Percentiles rank a stretch among this genome's conserved stretches.
Conservation (phyloP, 1,140 invertebrate species). For the Zaprionus inermis region DNA sequence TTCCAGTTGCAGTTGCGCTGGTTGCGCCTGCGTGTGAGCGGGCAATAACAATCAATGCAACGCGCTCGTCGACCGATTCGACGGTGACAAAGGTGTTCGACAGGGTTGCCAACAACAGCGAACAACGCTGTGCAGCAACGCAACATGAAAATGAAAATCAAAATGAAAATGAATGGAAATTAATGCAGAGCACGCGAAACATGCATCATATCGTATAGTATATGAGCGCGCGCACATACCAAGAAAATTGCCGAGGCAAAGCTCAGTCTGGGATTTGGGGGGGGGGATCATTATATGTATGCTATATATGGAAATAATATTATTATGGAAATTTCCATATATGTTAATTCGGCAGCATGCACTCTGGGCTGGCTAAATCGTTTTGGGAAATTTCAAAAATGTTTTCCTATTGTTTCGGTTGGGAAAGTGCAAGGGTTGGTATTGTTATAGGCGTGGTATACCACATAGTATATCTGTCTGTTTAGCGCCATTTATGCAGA, state of each 20-base stretch:
- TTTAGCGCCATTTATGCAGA: too few relatives aligned
- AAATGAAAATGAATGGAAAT: conserved; percentile 48
- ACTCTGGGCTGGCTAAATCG: not conserved
- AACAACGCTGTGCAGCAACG: conserved; percentile 22
- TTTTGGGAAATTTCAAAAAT: conserved; percentile 4
- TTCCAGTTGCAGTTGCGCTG: conserved; percentile 8
- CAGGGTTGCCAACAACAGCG: conserved; percentile 39
- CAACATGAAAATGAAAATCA: conserved; percentile 31
- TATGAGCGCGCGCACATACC: conserved; percentile 58
- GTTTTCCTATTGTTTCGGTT: not conserved
- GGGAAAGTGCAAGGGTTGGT: not conserved
- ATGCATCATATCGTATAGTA: conserved; percentile 58
- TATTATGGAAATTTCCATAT: conserved; percentile 9
- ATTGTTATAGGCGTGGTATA: conserved; percentile 1
- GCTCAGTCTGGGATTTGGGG: too few relatives aligned
- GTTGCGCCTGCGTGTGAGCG: conserved; percentile 67
- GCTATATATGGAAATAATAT: conserved; percentile 2
- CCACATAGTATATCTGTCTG: not conserved
- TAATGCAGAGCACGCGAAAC: conserved; percentile 54
- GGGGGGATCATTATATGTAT: too few relatives aligned
- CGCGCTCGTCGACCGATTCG: conserved; percentile 19
- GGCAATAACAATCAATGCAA: conserved; percentile 40
- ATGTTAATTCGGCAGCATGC: not conserved
- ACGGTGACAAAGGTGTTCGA: conserved; percentile 53
- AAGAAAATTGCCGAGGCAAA: conserved; percentile 53